Base-by-base conservation (phyloP, 2,113 vertebrate genomes). In the Rousettus leschenaultii region DNA sequence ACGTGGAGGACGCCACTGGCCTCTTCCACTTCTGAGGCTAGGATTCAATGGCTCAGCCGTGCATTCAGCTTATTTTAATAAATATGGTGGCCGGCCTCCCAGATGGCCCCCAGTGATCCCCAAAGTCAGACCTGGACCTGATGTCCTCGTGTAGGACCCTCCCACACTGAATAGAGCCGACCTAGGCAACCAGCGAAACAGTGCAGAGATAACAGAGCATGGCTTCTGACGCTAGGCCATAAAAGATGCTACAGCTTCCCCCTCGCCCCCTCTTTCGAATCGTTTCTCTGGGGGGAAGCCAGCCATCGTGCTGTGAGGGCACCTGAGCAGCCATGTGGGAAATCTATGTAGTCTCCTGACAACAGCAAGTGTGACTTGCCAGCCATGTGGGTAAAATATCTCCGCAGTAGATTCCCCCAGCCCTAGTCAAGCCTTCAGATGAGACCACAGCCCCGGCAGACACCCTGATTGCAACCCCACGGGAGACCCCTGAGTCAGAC, bases 1-100 rank as follows among this genome's bases (percentile, higher is more conserved):
- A 16, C 35, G 9, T 4, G 12, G 40, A 18, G 43, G 79, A 3
- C 2, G 1, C 8, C 12, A 0, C 26, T 33, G 30, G n/a, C 35
- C 19, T 18, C 43, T 48, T 48, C 59, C 65, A 33, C 1, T 12
- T 38, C 13, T 26, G 0, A 71, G 22, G 11, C 61, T 40, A 1
- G 57, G 18, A 57, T 45, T 53, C 59, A 63, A 48, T 79, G 9
- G 7, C 30, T 38, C 13, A 3, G 4, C 63, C 59, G 9, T 57
- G 16, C 33, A 26, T 43, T 82, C 33, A 91, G 66, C n/a, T 71
- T 21, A 35, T 78, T 78, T 55, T 26, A 65, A 33, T 71, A 53
- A 63, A 45, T 11, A n/a, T n/a, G 9, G 33, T 1, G 9, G 53
- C 38, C 71, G 35, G 28, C 24, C 30, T 92, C 84, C 59, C 14